phyloP scores from a whole-genome alignment of 1,140 invertebrate genomes.

The Bombyx mandarina region DNA sequence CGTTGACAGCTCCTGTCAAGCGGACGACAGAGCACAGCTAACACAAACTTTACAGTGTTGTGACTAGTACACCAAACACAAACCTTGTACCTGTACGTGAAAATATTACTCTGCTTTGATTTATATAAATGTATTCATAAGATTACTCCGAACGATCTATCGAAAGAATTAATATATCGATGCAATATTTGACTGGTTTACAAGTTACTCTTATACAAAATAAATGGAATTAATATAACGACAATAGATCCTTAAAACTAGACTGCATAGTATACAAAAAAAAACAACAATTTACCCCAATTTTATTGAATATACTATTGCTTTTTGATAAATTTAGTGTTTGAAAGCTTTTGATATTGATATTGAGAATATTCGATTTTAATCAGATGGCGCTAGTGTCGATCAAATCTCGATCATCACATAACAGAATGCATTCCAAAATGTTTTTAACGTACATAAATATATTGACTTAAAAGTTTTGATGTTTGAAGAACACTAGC shows the following conservation, averaged over 20 bases:
- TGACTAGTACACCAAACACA: too few species aligned
- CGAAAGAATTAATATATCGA: too few species aligned
- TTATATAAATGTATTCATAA: too few species aligned
- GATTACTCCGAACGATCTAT: too few species aligned
- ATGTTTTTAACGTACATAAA: slow-evolving; percentile 1
- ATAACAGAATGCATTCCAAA: slow-evolving; percentile 34
- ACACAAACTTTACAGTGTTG: too few species aligned
- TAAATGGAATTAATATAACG: not conserved
- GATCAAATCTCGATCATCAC: slow-evolving; percentile 10
- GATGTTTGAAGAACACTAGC: slow-evolving; percentile 16
- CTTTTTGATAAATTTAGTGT: slow-evolving; percentile 8
- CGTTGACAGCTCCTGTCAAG: not conserved
- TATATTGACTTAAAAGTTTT: not conserved
- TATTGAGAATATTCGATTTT: slow-evolving; percentile 6
- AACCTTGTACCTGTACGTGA: too few species aligned
- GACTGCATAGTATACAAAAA: slow-evolving; percentile 6
- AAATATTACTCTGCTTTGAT: too few species aligned
- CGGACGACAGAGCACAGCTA: too few species aligned
- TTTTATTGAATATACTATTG: not conserved
- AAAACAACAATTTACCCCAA: not conserved
- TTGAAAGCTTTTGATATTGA: slow-evolving; percentile 10
- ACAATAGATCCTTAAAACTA: not conserved
- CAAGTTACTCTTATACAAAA: too few species aligned
- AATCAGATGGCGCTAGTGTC: slow-evolving; percentile 20
- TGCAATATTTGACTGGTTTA: too few species aligned